A percentile compares a stretch with the other conserved stretches of the same genome.
Evolutionary conservation across 2,797 vertebrate species (phyloP).

Genomic region (Arrhamphus sclerolepis): DNA sequence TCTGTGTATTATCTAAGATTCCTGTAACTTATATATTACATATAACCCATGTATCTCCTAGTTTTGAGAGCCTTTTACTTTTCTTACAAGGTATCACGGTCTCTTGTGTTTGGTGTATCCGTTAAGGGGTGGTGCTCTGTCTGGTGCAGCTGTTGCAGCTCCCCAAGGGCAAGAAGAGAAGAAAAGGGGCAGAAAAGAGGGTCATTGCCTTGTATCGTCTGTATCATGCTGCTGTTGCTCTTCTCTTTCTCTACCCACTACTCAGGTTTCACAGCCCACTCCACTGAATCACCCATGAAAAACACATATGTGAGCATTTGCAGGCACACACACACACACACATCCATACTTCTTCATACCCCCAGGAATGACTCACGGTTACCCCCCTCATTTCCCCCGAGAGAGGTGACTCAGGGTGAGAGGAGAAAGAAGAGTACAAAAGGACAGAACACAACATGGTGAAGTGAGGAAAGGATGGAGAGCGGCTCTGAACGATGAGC

Average conservation of each 20-base stretch:
- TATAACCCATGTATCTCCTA: background rate
- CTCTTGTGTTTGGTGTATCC: constrained; percentile 24
- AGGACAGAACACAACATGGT: constrained; percentile 50
- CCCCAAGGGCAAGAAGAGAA: constrained; percentile 50
- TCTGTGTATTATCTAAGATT: constrained; percentile 13
- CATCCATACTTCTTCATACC: constrained; percentile 31
- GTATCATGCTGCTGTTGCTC: constrained; percentile 41
- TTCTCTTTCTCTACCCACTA: constrained; percentile 58
- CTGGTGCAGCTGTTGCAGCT: constrained; percentile 65
- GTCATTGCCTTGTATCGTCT: constrained; percentile 41
- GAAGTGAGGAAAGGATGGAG: constrained; percentile 32
- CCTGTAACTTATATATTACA: background rate
- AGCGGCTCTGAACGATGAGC: constrained; percentile 60
- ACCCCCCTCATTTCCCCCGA: constrained; percentile 66
- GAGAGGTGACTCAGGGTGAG: constrained; percentile 72
- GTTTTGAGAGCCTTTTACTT: background rate
- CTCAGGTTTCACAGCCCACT: constrained; percentile 78
- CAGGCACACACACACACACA: constrained; percentile 21
- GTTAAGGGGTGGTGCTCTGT: constrained; percentile 30
- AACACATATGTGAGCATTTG: constrained; percentile 14
- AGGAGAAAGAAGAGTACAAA: constrained; percentile 52
- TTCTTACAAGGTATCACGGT: constrained; percentile 5
- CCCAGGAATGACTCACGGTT: constrained; percentile 66
- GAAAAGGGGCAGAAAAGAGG: constrained; percentile 46
- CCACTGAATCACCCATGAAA: constrained; percentile 67